Conservation (phyloP, 1,140 invertebrate genomes). For the Ericerus pela region DNA sequence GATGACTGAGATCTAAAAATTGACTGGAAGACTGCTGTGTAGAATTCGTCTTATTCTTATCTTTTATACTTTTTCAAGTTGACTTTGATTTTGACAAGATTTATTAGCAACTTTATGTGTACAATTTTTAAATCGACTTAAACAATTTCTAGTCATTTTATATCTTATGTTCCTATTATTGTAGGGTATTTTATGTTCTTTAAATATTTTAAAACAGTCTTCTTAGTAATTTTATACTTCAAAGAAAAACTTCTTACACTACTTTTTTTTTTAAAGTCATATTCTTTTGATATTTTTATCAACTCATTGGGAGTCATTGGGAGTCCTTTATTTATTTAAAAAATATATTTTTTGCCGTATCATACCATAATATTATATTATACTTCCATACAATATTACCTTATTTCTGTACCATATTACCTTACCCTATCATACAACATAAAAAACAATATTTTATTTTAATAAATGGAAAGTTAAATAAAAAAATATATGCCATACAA, state of each 20-base stretch:
- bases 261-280: conserved; percentile 14
- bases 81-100: conserved; percentile 10
- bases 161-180: conserved; percentile 15
- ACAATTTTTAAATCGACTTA: conserved; percentile 13
- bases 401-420: background rate
- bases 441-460: background rate
- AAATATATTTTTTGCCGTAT: no score
- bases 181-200: conserved; percentile 14
- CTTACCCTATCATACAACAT: conserved; percentile 4
- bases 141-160: conserved; percentile 13
- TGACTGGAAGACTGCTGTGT: conserved; percentile 5
- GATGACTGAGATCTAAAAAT: conserved; percentile 1
- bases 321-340: no score
- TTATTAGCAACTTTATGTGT: conserved; percentile 13
- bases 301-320: conserved; percentile 13
- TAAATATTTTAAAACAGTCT: conserved; percentile 16
- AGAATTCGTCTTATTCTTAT: conserved; percentile 9
- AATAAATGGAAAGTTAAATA: background rate
- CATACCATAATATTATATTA: no score
- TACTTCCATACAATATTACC: conserved; percentile 3
- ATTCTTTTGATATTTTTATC: conserved; percentile 13
- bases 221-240: conserved; percentile 15
- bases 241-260: conserved; percentile 17
- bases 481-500: conserved; percentile 4
- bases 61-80: background rate